A percentile compares a stretch with the other conserved stretches of the same genome.
Conservation (phyloP, 2,113 vertebrate species). For the Brienomyrus longianalis region DNA sequence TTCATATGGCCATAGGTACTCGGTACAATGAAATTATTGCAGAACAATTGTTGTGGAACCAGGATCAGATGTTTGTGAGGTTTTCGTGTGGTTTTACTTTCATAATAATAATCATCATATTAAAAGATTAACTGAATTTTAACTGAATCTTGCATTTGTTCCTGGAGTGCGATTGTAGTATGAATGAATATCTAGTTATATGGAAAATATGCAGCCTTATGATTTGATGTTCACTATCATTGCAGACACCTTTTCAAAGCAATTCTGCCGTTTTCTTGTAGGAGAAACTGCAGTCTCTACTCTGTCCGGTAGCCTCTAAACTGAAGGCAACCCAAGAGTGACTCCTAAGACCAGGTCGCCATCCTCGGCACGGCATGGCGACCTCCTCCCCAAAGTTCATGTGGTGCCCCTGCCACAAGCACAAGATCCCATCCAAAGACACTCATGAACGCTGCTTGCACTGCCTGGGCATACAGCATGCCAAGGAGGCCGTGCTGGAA, state of each 20-base stretch:
- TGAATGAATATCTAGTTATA: not conserved
- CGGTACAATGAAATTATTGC: not conserved
- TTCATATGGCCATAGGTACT: not conserved
- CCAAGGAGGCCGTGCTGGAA: conserved; percentile 39
- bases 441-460: conserved; percentile 38
- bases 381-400: conserved; percentile 31
- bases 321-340: not conserved
- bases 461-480: conserved; percentile 41
- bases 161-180: not conserved
- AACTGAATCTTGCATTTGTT: not conserved
- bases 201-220: not conserved
- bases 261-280: conserved; percentile 3
- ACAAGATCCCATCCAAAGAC: conserved; percentile 40
- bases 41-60: not conserved
- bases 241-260: not conserved
- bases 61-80: not conserved
- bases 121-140: not conserved
- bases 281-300: not conserved
- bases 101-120: not conserved
- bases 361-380: conserved; percentile 25
- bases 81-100: not conserved
- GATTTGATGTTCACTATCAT: not conserved
- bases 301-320: not conserved
- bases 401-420: conserved; percentile 41
- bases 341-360: not conserved